A percentile compares a stretch with the other conserved stretches of the same genome.
phyloP scores from a whole-genome alignment of 2,888 invertebrate genomes.

The Neoitamus cyanurus region DNA sequence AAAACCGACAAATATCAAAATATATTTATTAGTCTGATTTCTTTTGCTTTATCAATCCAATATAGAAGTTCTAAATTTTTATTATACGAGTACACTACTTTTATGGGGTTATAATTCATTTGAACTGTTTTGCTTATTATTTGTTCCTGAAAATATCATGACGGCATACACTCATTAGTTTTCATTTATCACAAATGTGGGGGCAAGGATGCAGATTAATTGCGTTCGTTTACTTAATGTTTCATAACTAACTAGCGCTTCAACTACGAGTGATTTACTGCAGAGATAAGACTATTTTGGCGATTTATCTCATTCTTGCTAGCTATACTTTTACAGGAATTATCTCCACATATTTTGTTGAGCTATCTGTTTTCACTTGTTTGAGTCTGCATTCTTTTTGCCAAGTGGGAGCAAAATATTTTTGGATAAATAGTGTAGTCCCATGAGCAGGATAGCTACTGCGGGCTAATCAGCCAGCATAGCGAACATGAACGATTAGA shows the following conservation, averaged over 20 bases:
- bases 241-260: neutral
- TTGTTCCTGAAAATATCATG: neutral
- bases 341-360: neutral
- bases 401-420: neutral
- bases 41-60: too few species aligned
- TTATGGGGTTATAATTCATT: neutral
- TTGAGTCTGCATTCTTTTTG: too few species aligned
- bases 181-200: neutral
- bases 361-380: neutral
- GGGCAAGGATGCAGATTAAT: neutral
- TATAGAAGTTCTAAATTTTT: too few species aligned
- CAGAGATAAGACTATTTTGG: neutral
- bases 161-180: neutral
- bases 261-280: neutral
- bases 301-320: neutral
- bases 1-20: too few species aligned
- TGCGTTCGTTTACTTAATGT: neutral
- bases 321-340: neutral
- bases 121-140: neutral
- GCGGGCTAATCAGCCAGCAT: too few species aligned
- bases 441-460: too few species aligned
- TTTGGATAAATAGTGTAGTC: neutral
- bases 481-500: too few species aligned
- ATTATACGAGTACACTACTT: too few species aligned
- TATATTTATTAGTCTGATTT: too few species aligned